phyloP scores from a whole-genome alignment of 2,797 vertebrate species.

The Neosilurus mollespiculum region DNA sequence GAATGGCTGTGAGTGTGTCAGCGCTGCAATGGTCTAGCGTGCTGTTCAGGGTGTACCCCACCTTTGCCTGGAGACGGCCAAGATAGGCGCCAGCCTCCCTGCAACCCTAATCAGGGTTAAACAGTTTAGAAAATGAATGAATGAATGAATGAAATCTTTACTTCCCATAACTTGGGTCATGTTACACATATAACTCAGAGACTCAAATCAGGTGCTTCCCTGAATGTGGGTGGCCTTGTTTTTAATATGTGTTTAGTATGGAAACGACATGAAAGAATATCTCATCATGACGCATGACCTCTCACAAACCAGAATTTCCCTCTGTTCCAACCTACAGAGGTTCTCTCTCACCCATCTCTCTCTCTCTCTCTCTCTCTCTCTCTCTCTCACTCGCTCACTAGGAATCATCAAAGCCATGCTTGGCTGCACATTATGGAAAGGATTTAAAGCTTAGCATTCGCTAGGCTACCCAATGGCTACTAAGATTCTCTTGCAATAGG shows the following conservation, averaged over 20 bases:
- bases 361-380: conserved; percentile 43
- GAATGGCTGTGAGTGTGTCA: too few relatives aligned
- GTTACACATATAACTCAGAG: not conserved
- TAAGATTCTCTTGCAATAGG: conserved; percentile 34
- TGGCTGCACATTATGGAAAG: conserved; percentile 31
- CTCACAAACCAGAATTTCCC: conserved; percentile 46
- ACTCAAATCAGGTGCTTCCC: conserved; percentile 26
- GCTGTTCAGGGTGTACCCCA: too few relatives aligned
- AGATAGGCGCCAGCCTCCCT: too few relatives aligned
- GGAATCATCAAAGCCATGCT: conserved; percentile 47
- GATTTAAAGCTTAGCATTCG: conserved; percentile 30
- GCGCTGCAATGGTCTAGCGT: too few relatives aligned
- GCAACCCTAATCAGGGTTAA: too few relatives aligned
- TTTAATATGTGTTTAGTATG: conserved; percentile 55
- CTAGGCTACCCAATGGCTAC: conserved; percentile 35
- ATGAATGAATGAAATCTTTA: not conserved
- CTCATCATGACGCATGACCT: conserved; percentile 48
- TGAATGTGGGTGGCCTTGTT: conserved; percentile 47
- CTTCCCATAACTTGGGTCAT: not conserved
- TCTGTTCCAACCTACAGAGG: conserved; percentile 37
- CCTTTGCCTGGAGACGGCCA: too few relatives aligned
- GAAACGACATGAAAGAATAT: conserved; percentile 65
- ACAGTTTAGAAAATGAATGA: too few relatives aligned
- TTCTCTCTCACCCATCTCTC: conserved; percentile 30
- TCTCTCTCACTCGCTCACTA: conserved; percentile 12